Evolutionary conservation across 2,113 vertebrate genomes (phyloP).

Genomic region (Thunnus thynnus): DNA sequence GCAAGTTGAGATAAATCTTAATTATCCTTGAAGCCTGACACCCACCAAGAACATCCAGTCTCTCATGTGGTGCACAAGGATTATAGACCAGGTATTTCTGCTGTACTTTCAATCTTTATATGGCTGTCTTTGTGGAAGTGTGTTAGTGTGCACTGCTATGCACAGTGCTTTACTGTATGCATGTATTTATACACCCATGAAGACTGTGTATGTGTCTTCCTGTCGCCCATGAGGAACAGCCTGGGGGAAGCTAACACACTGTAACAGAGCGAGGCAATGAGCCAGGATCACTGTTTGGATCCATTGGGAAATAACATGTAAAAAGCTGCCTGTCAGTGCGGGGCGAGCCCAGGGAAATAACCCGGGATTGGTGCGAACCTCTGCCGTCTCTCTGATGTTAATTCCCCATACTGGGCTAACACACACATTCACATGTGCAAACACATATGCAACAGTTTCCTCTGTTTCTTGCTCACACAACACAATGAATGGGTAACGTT

Average conservation of each 20-base stretch:
- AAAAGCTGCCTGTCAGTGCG: slow-evolving; percentile 62
- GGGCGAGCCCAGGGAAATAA: slow-evolving; percentile 70
- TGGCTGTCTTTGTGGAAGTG: background rate
- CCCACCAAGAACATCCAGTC: background rate
- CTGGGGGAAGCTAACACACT: slow-evolving; percentile 53
- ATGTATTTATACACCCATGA: slow-evolving; percentile 35
- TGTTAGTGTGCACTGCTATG: background rate
- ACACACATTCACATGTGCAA: slow-evolving; percentile 39
- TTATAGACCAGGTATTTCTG: background rate
- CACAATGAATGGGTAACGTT: slow-evolving; percentile 11
- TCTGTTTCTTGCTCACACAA: slow-evolving; percentile 21
- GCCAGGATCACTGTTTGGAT: slow-evolving; percentile 64
- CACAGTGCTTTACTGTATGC: background rate
- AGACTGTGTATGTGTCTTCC: slow-evolving; percentile 27
- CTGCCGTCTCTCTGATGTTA: slow-evolving; percentile 52
- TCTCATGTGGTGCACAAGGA: slow-evolving; percentile 9
- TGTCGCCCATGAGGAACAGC: slow-evolving; percentile 48
- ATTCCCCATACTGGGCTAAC: slow-evolving; percentile 46
- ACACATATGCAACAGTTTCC: slow-evolving; percentile 16
- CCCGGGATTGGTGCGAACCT: slow-evolving; percentile 41
- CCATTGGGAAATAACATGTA: slow-evolving; percentile 78
- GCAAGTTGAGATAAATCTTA: background rate
- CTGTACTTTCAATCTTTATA: background rate
- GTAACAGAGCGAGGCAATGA: slow-evolving; percentile 69
- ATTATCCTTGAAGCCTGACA: slow-evolving; percentile 9